These are phyloP conservation scores for Cherax destructor DNA, from an alignment of 1,140 invertebrate species.

Conservation along the genomic window DNA sequence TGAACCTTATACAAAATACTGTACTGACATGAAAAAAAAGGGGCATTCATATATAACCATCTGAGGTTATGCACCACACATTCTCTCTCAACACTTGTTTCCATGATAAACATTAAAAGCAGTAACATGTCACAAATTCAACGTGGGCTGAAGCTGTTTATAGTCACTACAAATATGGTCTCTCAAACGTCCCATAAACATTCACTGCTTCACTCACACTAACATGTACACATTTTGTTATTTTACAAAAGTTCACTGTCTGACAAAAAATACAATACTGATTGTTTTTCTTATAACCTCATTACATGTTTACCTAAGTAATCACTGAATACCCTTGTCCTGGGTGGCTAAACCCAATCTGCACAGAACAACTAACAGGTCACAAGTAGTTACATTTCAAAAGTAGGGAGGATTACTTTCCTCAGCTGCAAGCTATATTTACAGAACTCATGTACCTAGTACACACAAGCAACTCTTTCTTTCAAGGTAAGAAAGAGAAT, in stretches of 20 bases:
- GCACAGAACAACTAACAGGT: constrained; percentile 48
- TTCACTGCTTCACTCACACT: not conserved
- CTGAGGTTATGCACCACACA: constrained; percentile 16
- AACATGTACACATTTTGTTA: constrained; percentile 16
- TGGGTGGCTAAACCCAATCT: constrained; percentile 28
- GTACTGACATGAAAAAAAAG: not conserved
- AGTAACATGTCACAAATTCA: constrained; percentile 30
- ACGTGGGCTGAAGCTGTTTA: constrained; percentile 12
- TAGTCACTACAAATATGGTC: constrained; percentile 20
- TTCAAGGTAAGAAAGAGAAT: constrained; percentile 18
- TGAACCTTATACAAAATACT: not conserved
- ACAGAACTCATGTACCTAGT: constrained; percentile 58
- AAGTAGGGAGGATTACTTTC: not conserved
- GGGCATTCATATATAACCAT: constrained; percentile 9
- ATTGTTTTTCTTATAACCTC: constrained; percentile 49
- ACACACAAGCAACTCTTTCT: constrained; percentile 51
- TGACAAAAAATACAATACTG: constrained; percentile 63
- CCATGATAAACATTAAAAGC: constrained; percentile 40
- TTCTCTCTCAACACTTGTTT: not conserved
- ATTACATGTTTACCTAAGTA: constrained; percentile 26
- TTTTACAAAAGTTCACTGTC: constrained; percentile 51
- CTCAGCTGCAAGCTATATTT: constrained; percentile 48
- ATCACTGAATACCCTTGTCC: constrained; percentile 13
- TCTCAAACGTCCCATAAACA: not conserved
- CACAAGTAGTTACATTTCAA: constrained; percentile 61